phyloP scores from a whole-genome alignment of 2,888 invertebrate species.

The Mesoligia furuncula region DNA sequence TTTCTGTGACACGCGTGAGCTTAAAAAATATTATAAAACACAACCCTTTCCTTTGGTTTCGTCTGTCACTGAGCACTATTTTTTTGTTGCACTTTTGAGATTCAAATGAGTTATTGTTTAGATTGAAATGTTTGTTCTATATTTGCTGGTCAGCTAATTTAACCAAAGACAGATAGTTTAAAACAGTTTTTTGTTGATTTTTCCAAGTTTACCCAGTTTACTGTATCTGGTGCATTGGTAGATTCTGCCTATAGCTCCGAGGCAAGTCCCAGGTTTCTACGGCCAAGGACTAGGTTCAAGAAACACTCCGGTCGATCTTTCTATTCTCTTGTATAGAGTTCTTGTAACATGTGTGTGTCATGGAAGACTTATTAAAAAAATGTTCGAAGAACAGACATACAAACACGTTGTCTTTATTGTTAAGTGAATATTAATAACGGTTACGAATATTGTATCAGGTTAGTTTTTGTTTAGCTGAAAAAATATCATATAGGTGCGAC shows the following conservation, averaged over 20 bases:
- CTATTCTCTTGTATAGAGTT: neutral
- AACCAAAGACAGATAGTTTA: neutral
- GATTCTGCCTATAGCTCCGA: neutral
- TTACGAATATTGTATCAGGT: conserved; percentile 72
- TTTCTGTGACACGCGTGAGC: conserved; percentile 67
- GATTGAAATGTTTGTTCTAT: neutral
- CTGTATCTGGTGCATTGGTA: neutral
- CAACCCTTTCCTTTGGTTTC: conserved; percentile 39
- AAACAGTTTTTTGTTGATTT: neutral
- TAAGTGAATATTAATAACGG: conserved; percentile 64
- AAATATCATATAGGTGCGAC: conserved; percentile 85
- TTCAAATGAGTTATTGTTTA: neutral
- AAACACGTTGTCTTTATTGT: conserved; percentile 24
- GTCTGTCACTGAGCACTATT: conserved; percentile 8
- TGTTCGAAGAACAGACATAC: conserved; percentile 18
- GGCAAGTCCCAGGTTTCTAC: neutral
- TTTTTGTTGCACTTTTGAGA: conserved; percentile 11
- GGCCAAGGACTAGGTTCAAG: neutral
- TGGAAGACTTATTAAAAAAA: neutral
- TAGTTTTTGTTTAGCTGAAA: conserved; percentile 75
- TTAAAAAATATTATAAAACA: conserved; percentile 71
- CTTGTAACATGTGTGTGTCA: neutral
- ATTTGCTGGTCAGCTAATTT: neutral
- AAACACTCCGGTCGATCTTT: neutral
- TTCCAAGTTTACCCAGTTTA: neutral